Base-by-base conservation (phyloP, 2,888 invertebrate genomes). In the Malachius bipustulatus region DNA sequence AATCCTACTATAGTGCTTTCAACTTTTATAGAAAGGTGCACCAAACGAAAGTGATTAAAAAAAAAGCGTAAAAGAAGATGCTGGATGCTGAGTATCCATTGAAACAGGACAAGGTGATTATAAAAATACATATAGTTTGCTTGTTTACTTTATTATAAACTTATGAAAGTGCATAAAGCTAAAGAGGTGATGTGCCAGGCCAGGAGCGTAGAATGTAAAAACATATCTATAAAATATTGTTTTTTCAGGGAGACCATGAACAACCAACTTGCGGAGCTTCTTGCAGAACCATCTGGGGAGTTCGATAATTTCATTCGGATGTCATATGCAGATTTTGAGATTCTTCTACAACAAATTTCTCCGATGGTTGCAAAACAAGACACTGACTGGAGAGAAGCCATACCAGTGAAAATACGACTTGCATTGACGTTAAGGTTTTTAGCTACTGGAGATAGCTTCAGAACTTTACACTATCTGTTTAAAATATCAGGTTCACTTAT, bases 401-500 rank as follows among this genome's bases (percentile, higher is more conserved):
- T 38, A 41, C 38, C 38, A 28, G 39, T 29, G 16, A 38, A 38
- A 30, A 38, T 38, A 33, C 30, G 30, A 31, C 38, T 37, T 11
- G 19, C 36, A 35, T 11, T 38, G n/a, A 38, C 38, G 3, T 16
- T 38, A 4, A 3, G 38, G 39, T 38, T 29, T 39, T 12, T 38
- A 11, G 38, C 38, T 9, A 34, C 10, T 10, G 36, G 38, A 34
- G 38, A 38, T 12, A 40, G 30, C 13, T 38, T 15, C 16, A 15
- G 15, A 39, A 38, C 38, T 14, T 14, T 38, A 3, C 31, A 39
- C 13, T 40, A 10, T 15, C 13, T 38, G 3, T 38, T 38, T 11
- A 38, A 38, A 39, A 39, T 38, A 4, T 38, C 36, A 3, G n/a
- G 24, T 19, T n/a, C 24, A 19, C 24, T 19, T 19, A 19, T 19